Percentiles rank a stretch among this genome's conserved stretches.
phyloP scores from a whole-genome alignment of 1,140 invertebrate species.

The Belonocnema kinseyi region DNA sequence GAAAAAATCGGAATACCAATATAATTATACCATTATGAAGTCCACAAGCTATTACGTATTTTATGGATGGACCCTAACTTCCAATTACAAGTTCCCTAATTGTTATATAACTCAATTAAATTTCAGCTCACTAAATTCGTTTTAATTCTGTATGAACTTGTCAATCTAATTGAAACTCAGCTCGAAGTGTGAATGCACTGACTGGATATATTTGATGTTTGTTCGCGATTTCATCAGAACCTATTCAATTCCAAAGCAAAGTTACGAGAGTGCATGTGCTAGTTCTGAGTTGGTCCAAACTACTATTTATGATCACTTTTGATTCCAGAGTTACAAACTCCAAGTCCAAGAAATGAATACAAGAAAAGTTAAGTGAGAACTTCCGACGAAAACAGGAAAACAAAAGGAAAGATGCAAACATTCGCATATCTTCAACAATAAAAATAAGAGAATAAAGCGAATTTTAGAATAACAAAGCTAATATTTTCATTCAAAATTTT shows the following conservation, averaged over 20 bases:
- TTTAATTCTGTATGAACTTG: neutral
- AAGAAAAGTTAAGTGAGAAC: constrained; percentile 7
- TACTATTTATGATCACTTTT: constrained; percentile 16
- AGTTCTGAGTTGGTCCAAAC: neutral
- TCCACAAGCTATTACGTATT: no score
- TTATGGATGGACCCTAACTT: no score
- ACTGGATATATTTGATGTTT: constrained; percentile 7
- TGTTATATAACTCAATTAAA: neutral
- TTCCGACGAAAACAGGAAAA: neutral
- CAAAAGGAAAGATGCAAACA: neutral
- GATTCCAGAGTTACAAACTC: neutral
- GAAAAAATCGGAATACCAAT: no score
- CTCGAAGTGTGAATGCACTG: neutral
- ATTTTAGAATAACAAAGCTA: neutral
- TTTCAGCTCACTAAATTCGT: neutral
- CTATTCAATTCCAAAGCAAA: neutral
- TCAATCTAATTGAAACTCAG: neutral
- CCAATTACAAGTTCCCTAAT: no score
- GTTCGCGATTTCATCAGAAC: constrained; percentile 10
- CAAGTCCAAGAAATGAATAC: neutral
- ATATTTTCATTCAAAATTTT: no score
- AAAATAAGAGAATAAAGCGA: neutral
- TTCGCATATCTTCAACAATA: neutral
- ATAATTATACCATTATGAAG: no score
- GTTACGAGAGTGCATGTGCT: constrained; percentile 4